Conservation (phyloP, 2,113 vertebrate genomes). For the Anguilla japonica region DNA sequence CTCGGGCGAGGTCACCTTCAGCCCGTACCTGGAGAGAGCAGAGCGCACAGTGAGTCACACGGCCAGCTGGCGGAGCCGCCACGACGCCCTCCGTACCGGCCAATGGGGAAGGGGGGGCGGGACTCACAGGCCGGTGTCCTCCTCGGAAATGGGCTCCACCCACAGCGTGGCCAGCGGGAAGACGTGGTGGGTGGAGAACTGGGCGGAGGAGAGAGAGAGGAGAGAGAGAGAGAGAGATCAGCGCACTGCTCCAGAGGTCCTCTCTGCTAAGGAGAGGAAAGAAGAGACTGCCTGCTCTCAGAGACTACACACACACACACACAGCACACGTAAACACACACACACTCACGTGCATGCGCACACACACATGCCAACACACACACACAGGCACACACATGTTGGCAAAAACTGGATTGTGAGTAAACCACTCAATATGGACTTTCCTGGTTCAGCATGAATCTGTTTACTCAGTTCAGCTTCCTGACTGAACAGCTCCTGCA, state of each 20-base stretch:
- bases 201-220: constrained; percentile 35
- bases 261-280: not conserved
- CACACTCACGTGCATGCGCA: not conserved
- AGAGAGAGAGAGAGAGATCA: not conserved
- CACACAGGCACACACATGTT: not conserved
- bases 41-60: constrained; percentile 2
- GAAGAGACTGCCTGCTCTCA: not conserved
- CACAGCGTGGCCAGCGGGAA: constrained; percentile 92
- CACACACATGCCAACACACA: not conserved
- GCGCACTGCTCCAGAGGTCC: not conserved
- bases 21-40: constrained; percentile 72
- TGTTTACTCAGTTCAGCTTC: too few species aligned
- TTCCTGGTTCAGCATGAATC: too few species aligned
- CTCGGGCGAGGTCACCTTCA: constrained; percentile 92
- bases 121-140: constrained; percentile 84
- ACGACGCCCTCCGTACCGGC: too few species aligned
- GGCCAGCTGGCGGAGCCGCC: not conserved
- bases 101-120: not conserved
- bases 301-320: not conserved
- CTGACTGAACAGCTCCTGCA: too few species aligned
- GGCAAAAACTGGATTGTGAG: not conserved
- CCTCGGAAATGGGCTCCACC: constrained; percentile 91
- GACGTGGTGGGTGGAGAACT: constrained; percentile 98
- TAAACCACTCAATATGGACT: too few species aligned
- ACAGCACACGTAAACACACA: not conserved